These are phyloP conservation scores for Eueremaeus valkanovi DNA, from an alignment of 2,888 invertebrate species.

Conservation along the genomic window DNA sequence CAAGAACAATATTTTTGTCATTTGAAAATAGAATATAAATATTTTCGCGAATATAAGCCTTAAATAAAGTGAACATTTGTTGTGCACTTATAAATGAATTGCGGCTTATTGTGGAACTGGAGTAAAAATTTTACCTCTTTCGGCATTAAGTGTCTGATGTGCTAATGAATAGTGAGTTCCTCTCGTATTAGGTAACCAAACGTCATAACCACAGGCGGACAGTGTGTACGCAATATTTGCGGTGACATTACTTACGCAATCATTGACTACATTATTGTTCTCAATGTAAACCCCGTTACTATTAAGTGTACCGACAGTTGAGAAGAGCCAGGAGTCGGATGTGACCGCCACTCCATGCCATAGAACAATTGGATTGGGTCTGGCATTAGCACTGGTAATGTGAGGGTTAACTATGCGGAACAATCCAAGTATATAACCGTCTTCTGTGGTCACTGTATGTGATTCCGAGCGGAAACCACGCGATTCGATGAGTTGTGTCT, in stretches of 20 bases:
- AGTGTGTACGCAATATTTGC: conserved; percentile 18
- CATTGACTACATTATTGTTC: conserved; percentile 9
- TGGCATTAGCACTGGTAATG: background rate
- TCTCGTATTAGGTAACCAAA: conserved; percentile 37
- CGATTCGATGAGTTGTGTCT: conserved; percentile 37
- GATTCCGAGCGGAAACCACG: conserved; percentile 31
- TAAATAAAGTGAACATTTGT: too few species aligned
- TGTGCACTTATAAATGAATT: too few species aligned
- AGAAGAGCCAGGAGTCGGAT: conserved; percentile 36
- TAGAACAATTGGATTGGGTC: background rate
- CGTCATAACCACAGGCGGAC: conserved; percentile 38
- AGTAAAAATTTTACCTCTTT: background rate
- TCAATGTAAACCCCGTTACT: background rate
- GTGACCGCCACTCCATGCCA: conserved; percentile 34
- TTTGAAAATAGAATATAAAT: too few species aligned
- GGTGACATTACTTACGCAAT: conserved; percentile 19
- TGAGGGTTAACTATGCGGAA: conserved; percentile 36
- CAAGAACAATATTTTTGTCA: too few species aligned
- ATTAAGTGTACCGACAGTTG: conserved; percentile 9
- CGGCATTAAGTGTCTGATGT: background rate
- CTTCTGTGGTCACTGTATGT: conserved; percentile 32
- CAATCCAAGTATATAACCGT: conserved; percentile 30
- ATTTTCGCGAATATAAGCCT: too few species aligned
- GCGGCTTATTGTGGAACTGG: background rate
- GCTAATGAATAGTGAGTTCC: conserved; percentile 31